phyloP scores from a whole-genome alignment of 2,888 invertebrate species.

The Nymphalis c-album region DNA sequence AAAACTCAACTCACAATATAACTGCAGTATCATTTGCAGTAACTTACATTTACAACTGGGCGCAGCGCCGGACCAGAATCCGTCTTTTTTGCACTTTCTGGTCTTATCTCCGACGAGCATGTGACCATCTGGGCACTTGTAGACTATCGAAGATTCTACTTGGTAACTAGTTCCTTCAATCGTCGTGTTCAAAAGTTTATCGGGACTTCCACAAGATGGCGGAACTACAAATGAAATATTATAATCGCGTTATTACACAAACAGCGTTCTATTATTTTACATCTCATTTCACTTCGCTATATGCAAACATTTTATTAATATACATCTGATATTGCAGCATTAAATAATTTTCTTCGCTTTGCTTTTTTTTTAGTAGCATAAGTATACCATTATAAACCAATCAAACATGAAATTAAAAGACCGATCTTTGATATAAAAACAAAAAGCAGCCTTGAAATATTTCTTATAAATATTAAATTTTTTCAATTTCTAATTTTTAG shows the following conservation, averaged over 20 bases:
- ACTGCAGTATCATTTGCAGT: neutral
- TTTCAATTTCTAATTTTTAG: no score
- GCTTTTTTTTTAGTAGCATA: slow-evolving; percentile 7
- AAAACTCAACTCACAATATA: no score
- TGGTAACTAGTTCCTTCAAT: slow-evolving; percentile 85
- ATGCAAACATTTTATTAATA: slow-evolving; percentile 4
- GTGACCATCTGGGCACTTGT: slow-evolving; percentile 91
- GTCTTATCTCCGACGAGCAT: slow-evolving; percentile 86
- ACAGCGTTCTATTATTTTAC: neutral
- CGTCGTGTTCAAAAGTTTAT: slow-evolving; percentile 91
- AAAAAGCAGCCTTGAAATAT: no score
- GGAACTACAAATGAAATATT: slow-evolving; percentile 82
- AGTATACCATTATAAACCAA: neutral
- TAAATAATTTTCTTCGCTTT: slow-evolving; percentile 24
- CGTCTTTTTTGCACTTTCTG: slow-evolving; percentile 86
- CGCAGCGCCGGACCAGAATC: slow-evolving; percentile 91
- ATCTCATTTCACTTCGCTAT: slow-evolving; percentile 6
- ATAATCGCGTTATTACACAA: neutral
- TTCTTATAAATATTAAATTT: no score
- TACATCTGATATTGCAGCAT: slow-evolving; percentile 15
- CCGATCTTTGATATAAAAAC: no score
- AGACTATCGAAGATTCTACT: slow-evolving; percentile 87
- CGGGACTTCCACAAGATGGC: slow-evolving; percentile 93
- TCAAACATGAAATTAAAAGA: no score
- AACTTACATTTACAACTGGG: slow-evolving; percentile 93